These are phyloP conservation scores for Struthidea cinerea DNA, from an alignment of 2,113 vertebrate genomes.

Conservation along the genomic window DNA sequence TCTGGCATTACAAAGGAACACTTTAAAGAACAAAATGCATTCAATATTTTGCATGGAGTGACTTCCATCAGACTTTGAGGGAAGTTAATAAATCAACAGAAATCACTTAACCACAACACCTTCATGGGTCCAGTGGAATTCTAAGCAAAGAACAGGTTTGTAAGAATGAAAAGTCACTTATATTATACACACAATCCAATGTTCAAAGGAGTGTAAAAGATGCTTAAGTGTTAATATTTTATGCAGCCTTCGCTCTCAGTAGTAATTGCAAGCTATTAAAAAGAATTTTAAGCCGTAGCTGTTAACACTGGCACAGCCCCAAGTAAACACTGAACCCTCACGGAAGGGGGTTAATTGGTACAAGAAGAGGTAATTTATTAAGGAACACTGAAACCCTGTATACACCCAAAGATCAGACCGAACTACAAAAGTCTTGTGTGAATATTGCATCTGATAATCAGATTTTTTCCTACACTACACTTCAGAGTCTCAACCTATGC, in stretches of 20 bases:
- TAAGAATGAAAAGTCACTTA: slow-evolving; percentile 71
- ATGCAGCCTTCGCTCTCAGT: slow-evolving; percentile 60
- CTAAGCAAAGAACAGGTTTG: slow-evolving; percentile 70
- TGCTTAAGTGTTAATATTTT: slow-evolving; percentile 77
- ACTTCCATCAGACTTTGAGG: slow-evolving; percentile 48
- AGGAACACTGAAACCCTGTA: slow-evolving; percentile 73
- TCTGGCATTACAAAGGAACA: slow-evolving; percentile 10
- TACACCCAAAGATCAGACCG: slow-evolving; percentile 43
- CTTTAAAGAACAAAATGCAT: slow-evolving; percentile 31
- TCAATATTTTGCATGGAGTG: slow-evolving; percentile 44
- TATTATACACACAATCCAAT: slow-evolving; percentile 63
- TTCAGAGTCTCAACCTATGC: neutral
- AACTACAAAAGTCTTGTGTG: slow-evolving; percentile 14
- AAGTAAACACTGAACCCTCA: slow-evolving; percentile 70
- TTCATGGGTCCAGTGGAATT: slow-evolving; percentile 75
- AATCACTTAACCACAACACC: slow-evolving; percentile 70
- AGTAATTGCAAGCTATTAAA: slow-evolving; percentile 73
- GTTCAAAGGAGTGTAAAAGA: slow-evolving; percentile 75
- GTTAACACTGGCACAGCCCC: slow-evolving; percentile 72
- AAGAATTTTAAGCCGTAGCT: slow-evolving; percentile 70
- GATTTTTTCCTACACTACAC: slow-evolving; percentile 8
- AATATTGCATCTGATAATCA: slow-evolving; percentile 64
- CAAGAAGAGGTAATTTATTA: slow-evolving; percentile 77
- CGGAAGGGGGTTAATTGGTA: slow-evolving; percentile 76
- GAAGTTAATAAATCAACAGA: slow-evolving; percentile 73